Evolutionary conservation across 1,140 invertebrate species (phyloP), one percentile per base, ranked within the genome.

Genomic region (Pseudomyrmex sp.): DNA sequence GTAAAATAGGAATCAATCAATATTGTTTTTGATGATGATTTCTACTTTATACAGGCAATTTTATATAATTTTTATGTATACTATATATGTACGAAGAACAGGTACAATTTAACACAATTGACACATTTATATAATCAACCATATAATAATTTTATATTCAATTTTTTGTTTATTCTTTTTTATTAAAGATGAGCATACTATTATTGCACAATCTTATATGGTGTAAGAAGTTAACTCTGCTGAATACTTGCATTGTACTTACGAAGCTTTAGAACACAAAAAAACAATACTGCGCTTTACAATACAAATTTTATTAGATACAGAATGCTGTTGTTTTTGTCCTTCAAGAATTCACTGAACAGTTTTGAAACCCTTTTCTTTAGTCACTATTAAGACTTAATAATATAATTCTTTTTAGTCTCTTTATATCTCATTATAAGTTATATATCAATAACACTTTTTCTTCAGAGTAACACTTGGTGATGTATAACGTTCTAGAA

Each of bases 231-330:
- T 35, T 59, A 69, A 4, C 7, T 79, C 5, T 80, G 54, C 20
- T 70, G 18, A 72, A n/a, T 8, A 50, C 9, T 59, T 59, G 8
- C 54, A 80, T 66, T 76, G 10, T 80, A 50, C 50, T 3, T 72
- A 59, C 5, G 44, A 58, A n/a, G 48, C n/a, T 58, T 79, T 79
- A 59, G 76, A 80, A 35, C 54, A 70, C 72, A 61, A 48, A n/a
- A 48, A 59, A 35, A 35, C 35, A 59, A 18, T 35, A 35, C 8
- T 12, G 10, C 58, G 10, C 58, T 79, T 79, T 79, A 79, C 4
- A 13, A 35, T 35, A 35, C 7, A 35, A 35, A 35, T 5, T 35
- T 35, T 35, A 35, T 35, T 35, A 35, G 35, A 35, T 35, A 35
- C 35, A 35, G 35, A 35, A 35, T 35, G 35, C 5, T 35, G 35